Conservation (phyloP, 2,113 vertebrate species). For the Ophiodon elongatus region DNA sequence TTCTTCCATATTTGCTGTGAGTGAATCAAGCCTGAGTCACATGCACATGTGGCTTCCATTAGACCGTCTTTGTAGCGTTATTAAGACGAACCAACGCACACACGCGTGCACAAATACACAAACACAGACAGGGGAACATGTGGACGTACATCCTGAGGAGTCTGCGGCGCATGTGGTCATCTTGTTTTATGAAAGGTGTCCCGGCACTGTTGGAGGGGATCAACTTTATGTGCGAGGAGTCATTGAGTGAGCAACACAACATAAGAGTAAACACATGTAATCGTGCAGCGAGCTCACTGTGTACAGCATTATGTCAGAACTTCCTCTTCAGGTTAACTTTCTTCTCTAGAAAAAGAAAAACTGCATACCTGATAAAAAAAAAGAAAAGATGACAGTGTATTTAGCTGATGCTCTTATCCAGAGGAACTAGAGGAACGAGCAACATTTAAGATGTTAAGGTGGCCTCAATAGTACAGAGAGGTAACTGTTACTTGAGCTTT, state of each 20-base stretch:
- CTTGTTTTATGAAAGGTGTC: slow-evolving; percentile 67
- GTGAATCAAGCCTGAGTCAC: slow-evolving; percentile 67
- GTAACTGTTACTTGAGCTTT: background rate
- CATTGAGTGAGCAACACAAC: slow-evolving; percentile 33
- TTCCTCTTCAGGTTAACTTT: background rate
- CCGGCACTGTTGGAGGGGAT: slow-evolving; percentile 41
- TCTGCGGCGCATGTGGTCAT: slow-evolving; percentile 61
- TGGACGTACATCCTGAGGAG: slow-evolving; percentile 50
- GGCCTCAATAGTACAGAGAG: background rate
- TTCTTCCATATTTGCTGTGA: slow-evolving; percentile 71
- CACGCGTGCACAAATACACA: slow-evolving; percentile 36
- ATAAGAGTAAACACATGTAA: slow-evolving; percentile 2
- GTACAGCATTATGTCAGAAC: background rate
- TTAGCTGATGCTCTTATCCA: background rate
- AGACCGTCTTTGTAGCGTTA: slow-evolving; percentile 67
- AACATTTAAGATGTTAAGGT: too few relatives aligned
- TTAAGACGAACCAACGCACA: slow-evolving; percentile 56
- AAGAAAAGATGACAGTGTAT: background rate
- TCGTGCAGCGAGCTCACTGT: slow-evolving; percentile 1
- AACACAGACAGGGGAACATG: slow-evolving; percentile 43
- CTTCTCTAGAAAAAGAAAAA: background rate
- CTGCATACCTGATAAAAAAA: background rate
- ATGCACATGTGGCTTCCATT: slow-evolving; percentile 73
- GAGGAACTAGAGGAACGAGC: background rate
- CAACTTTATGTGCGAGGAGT: slow-evolving; percentile 35